A percentile compares a stretch with the other conserved stretches of the same genome.
These are phyloP conservation scores for Parazoanthus darwini DNA, from an alignment of 92 coral and sea anemone species.

Conservation along the genomic window DNA sequence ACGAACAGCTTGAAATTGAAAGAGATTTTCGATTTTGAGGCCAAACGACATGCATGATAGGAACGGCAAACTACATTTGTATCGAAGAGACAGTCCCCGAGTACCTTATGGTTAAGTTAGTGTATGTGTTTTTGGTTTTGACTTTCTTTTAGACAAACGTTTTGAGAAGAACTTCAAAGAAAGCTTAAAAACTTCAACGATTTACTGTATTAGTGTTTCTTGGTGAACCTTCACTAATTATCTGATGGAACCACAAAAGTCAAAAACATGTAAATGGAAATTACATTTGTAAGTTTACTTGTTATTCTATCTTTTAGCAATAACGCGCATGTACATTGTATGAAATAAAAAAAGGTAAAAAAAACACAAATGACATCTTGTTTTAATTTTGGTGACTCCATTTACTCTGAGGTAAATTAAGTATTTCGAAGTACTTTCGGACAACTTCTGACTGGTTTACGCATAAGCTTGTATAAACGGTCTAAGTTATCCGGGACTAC, in stretches of 20 bases:
- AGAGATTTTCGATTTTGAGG: background rate
- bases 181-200: background rate
- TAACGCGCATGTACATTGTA: too few relatives aligned
- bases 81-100: background rate
- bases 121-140: background rate
- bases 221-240: background rate
- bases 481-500: too few relatives aligned
- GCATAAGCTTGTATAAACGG: too few relatives aligned
- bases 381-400: background rate
- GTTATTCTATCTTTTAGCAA: background rate
- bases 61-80: background rate
- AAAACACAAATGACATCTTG: too few relatives aligned
- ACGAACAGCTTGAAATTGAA: slow-evolving; percentile 1
- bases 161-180: background rate
- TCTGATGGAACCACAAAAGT: background rate
- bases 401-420: too few relatives aligned
- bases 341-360: background rate
- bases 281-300: background rate
- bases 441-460: too few relatives aligned
- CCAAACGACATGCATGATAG: background rate
- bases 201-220: too few relatives aligned
- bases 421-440: too few relatives aligned
- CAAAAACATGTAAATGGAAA: background rate
- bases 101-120: background rate
- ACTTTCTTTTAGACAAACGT: too few relatives aligned